Conservation (phyloP, 1,140 invertebrate genomes). For the Mycetomoellerius zeteki region DNA sequence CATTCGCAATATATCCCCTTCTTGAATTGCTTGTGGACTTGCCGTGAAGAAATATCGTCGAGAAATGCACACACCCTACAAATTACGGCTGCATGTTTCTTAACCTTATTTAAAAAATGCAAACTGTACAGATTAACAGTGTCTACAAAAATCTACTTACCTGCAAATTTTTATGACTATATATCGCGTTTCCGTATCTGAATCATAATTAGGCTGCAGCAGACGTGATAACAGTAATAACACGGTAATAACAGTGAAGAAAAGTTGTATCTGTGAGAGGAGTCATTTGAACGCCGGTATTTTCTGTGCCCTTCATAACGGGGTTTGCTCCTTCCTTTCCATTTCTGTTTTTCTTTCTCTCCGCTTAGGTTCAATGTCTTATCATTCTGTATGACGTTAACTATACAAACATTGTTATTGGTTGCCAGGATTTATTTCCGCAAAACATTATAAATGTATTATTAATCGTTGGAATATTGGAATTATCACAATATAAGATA, state of each 20-base stretch:
- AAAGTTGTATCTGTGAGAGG: conserved; percentile 21
- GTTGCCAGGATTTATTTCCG: background rate
- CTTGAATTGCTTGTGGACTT: background rate
- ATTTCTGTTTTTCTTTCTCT: conserved; percentile 61
- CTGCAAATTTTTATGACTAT: background rate
- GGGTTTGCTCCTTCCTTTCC: conserved; percentile 2
- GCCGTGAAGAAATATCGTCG: background rate
- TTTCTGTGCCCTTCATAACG: conserved; percentile 20
- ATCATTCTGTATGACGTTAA: conserved; percentile 33
- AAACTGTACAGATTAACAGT: background rate
- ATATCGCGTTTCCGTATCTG: background rate
- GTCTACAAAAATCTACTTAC: conserved; percentile 33
- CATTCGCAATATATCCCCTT: background rate
- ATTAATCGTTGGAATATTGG: background rate
- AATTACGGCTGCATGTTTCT: too few species aligned
- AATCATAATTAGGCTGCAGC: conserved; percentile 54
- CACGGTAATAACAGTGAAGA: conserved; percentile 49
- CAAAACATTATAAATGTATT: background rate
- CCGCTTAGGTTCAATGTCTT: conserved; percentile 32
- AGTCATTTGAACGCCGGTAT: conserved; percentile 13
- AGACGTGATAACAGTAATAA: conserved; percentile 28
- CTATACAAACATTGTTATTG: conserved; percentile 34
- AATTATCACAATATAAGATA: conserved; percentile 2
- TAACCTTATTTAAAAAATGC: background rate
- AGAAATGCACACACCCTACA: background rate